Base-by-base conservation (phyloP, 2,797 vertebrate genomes). In the Selene dorsalis region DNA sequence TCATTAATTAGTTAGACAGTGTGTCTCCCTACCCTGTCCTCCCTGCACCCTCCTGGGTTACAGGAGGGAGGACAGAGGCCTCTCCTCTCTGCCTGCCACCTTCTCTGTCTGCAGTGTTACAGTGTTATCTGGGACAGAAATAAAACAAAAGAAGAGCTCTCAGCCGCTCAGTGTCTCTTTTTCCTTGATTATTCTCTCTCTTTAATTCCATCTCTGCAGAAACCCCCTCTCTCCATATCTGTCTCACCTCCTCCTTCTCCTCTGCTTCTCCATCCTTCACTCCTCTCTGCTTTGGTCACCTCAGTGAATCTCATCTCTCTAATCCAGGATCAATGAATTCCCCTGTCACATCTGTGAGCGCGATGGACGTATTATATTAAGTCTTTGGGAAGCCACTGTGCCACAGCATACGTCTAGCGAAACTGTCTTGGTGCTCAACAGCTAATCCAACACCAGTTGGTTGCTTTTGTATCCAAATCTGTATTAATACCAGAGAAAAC, bases 401-500 rank as follows among this genome's bases (percentile, higher is more conserved):
- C 58, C 53, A 41, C 73, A 50, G 56, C 65, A 69, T 66, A 76
- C 69, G 22, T 81, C 65, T 50, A 41, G 20, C 16, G 55, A 73
- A 70, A 83, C 70, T 43, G 63, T 52, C 47, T 73, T 4, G 4
- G 28, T 69, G 73, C 69, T 90, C 82, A 75, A 69, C 56, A 60
- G 61, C 35, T 84, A 90, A 87, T 89, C 83, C 84, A 53, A 8
- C 77, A 83, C 82, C 90, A 88, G 87, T 81, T 89, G 89, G 89
- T 61, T 74, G 75, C 80, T 82, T 80, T 77, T n/a, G 61, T 61
- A 43, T 79, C 60, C 66, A 86, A 88, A 80, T 83, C 83, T 87
- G 50, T 73, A 57, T 72, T 63, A 39, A 86, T 61, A 74, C 69
- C 61, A n/a, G 47, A 20, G 66, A 70, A 63, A 77, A 73, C 56